Base-by-base conservation (phyloP, 2,113 vertebrate genomes). In the Gallinago jamesoni region DNA sequence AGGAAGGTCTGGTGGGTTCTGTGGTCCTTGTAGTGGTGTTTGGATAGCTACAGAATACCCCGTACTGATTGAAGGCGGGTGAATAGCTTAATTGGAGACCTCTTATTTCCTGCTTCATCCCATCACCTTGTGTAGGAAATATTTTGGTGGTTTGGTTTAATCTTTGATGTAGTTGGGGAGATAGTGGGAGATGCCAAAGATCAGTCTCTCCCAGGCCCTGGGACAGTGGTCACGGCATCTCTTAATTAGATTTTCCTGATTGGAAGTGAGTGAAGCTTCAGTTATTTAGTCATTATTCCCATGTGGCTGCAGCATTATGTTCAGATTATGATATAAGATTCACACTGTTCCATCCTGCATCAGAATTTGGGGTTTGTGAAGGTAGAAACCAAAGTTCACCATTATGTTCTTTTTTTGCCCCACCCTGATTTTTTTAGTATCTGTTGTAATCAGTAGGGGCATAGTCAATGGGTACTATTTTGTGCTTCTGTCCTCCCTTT, bases 321-420 rank as follows among this genome's bases (percentile, higher is more conserved):
- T 67, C 67, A 43, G 17, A 14, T 63, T 23, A 6, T 27, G 39
- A 10, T 9, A 8, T 14, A 68, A 31, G 39, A 7, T 80, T 60
- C 12, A 1, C 62, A 5, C 43, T 33, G 33, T 53, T 47, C 52
- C 12, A 30, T 37, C 14, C 30, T 39, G 13, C 30, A 25, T 23
- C 63, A 24, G 52, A n/a, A 28, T 2, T 2, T 0, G 0, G 23
- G 10, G 7, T 37, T 52, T 37, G 62, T 53, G 73, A 47, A 50
- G 13, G 64, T 2, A 31, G 59, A 57, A 57, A 50, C 39, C 56
- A 30, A 68, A 85, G 24, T 25, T 75, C 41, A 59, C 12, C 1
- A 1, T 56, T 89, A 3, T 9, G 2, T 43, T 72, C 48, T 43
- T 27, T n/a, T n/a, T 76, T 73, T 24, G 11, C 31, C 24, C 27